Percentiles rank a stretch among this genome's conserved stretches.
These are phyloP conservation scores for Poecilobothrus nobilitatus DNA, from an alignment of 2,888 invertebrate genomes.

Conservation along the genomic window DNA sequence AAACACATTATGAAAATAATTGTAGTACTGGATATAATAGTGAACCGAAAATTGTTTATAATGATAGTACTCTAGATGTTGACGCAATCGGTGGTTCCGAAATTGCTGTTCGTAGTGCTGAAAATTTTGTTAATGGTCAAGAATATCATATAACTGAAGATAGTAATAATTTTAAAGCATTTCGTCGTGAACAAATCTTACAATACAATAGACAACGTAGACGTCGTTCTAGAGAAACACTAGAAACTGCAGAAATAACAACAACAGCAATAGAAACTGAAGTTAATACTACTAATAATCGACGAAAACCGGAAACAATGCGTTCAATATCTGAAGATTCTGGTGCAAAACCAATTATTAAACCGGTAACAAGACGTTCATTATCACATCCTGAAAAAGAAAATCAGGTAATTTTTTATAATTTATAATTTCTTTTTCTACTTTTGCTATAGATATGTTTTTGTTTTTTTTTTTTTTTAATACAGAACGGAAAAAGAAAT, in stretches of 20 bases:
- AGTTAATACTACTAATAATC: background rate
- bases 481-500: slow-evolving; percentile 33
- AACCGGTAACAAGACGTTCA: slow-evolving; percentile 40
- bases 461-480: slow-evolving; percentile 11
- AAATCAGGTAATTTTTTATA: slow-evolving; percentile 29
- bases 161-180: background rate
- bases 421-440: background rate
- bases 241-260: slow-evolving; percentile 20
- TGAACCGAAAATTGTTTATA: slow-evolving; percentile 39
- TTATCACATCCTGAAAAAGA: slow-evolving; percentile 43
- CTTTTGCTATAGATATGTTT: slow-evolving; percentile 8
- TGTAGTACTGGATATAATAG: slow-evolving; percentile 38
- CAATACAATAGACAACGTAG: slow-evolving; percentile 21
- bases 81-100: background rate
- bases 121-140: slow-evolving; percentile 21
- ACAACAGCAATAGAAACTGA: slow-evolving; percentile 11
- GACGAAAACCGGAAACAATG: slow-evolving; percentile 41
- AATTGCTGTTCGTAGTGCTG: slow-evolving; percentile 20
- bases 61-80: slow-evolving; percentile 34
- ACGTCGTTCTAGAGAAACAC: slow-evolving; percentile 22
- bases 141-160: slow-evolving; percentile 16
- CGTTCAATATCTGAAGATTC: slow-evolving; percentile 42
- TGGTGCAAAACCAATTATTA: slow-evolving; percentile 33
- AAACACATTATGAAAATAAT: slow-evolving; percentile 38
- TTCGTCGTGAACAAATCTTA: background rate